phyloP scores from a whole-genome alignment of 64 coral and sea anemone species.

The Pocillopora verrucosa region DNA sequence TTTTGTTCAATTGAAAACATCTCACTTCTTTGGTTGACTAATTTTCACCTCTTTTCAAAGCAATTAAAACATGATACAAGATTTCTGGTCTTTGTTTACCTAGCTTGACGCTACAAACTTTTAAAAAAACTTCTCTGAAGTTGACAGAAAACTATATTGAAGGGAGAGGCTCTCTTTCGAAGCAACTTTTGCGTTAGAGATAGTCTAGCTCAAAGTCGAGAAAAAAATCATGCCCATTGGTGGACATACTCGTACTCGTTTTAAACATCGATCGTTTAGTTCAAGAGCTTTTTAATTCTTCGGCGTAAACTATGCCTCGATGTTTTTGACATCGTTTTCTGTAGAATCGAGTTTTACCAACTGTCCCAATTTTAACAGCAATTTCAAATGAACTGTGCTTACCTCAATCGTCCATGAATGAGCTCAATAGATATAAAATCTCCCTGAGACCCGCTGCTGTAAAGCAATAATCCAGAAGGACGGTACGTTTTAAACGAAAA shows the following conservation, averaged over 20 bases:
- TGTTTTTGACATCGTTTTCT: not conserved
- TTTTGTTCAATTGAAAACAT: slow-evolving; percentile 39
- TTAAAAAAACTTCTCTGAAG: slow-evolving; percentile 18
- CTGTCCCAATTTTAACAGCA: not conserved
- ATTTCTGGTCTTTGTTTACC: not conserved
- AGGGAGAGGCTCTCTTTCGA: not conserved
- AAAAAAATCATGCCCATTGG: too few species aligned
- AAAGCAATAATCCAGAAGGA: slow-evolving; percentile 61
- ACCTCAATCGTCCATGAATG: slow-evolving; percentile 80
- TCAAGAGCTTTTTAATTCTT: too few species aligned
- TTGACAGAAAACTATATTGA: not conserved
- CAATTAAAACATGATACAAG: not conserved
- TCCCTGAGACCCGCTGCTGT: slow-evolving; percentile 75
- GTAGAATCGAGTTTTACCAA: not conserved
- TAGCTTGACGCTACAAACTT: not conserved
- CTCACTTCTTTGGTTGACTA: not conserved
- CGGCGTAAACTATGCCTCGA: too few species aligned
- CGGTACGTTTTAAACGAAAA: slow-evolving; percentile 83
- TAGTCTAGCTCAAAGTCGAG: too few species aligned
- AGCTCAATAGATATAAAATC: slow-evolving; percentile 82
- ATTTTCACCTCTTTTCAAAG: slow-evolving; percentile 26
- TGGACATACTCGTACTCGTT: too few species aligned
- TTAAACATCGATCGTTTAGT: too few species aligned
- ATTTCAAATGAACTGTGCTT: not conserved
- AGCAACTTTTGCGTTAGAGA: not conserved